phyloP scores from a whole-genome alignment of 2,888 invertebrate genomes.

The Mesochorus sp. region DNA sequence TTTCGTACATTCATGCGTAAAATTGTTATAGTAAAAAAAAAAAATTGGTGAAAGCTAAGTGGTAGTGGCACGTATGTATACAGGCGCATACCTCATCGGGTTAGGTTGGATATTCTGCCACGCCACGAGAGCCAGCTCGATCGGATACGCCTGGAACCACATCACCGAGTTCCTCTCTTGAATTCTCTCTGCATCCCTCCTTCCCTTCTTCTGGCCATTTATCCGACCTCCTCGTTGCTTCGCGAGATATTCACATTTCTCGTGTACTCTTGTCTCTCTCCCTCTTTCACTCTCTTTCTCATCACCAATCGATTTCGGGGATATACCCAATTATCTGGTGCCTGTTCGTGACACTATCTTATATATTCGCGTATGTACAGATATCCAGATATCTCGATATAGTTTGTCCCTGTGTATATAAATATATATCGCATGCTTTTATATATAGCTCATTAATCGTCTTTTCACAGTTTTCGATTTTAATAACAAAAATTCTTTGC shows the following conservation, averaged over 20 bases:
- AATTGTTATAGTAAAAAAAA: constrained; percentile 26
- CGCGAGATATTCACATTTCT: constrained; percentile 48
- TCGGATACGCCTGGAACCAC: constrained; percentile 62
- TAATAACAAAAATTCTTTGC: background rate
- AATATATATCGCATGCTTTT: background rate
- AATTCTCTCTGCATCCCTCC: constrained; percentile 15
- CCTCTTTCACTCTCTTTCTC: constrained; percentile 23
- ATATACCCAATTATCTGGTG: constrained; percentile 53
- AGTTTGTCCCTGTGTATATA: background rate
- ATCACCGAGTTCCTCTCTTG: constrained; percentile 53
- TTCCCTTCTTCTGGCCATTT: constrained; percentile 5
- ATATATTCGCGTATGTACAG: background rate
- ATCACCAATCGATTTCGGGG: constrained; percentile 54
- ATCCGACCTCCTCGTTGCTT: constrained; percentile 23
- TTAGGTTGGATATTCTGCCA: constrained; percentile 45
- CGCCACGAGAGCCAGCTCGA: constrained; percentile 51
- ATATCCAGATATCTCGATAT: background rate
- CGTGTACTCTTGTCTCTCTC: constrained; percentile 25
- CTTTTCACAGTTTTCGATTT: background rate
- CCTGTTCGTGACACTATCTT: constrained; percentile 31
- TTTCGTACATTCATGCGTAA: background rate
- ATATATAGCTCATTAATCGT: background rate
- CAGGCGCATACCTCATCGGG: constrained; percentile 49
- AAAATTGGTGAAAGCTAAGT: constrained; percentile 34
- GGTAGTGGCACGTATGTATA: constrained; percentile 7